Percentiles rank a stretch among this genome's conserved stretches.
phyloP scores from a whole-genome alignment of 2,888 invertebrate genomes.

The Macrosiphum euphorbiae region DNA sequence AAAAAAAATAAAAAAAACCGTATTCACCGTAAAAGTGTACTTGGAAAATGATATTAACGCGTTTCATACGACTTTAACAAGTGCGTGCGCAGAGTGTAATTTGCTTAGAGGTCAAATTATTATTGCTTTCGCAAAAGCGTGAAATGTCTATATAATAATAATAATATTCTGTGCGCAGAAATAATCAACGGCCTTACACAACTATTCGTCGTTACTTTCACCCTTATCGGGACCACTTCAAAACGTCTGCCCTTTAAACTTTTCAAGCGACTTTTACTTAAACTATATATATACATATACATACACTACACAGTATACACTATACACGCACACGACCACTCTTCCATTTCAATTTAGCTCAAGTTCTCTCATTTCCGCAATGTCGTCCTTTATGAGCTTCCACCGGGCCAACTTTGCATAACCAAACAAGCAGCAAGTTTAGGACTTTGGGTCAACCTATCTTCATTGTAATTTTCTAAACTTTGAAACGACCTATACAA shows the following conservation, averaged over 20 bases:
- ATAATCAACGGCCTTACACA: constrained; percentile 21
- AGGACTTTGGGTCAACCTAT: constrained; percentile 41
- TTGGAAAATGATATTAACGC: not conserved
- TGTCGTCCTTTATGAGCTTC: constrained; percentile 26
- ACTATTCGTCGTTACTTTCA: constrained; percentile 12
- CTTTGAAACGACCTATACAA: constrained; percentile 36
- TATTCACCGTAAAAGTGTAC: not conserved
- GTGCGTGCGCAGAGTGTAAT: not conserved
- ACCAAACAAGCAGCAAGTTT: constrained; percentile 42
- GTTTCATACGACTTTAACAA: not conserved
- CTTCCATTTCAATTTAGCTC: constrained; percentile 43
- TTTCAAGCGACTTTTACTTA: constrained; percentile 39
- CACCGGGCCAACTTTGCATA: constrained; percentile 53
- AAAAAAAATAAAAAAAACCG: not conserved
- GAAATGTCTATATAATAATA: constrained; percentile 29
- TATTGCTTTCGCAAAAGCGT: constrained; percentile 18
- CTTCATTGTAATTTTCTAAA: constrained; percentile 42
- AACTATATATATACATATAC: not conserved
- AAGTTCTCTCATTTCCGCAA: constrained; percentile 46
- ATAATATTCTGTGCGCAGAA: not conserved
- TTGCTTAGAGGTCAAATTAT: constrained; percentile 26
- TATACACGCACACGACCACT: not conserved
- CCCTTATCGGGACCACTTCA: constrained; percentile 31
- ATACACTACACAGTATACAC: not conserved
- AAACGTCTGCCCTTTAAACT: constrained; percentile 49